Evolutionary conservation across 2,797 vertebrate genomes (phyloP).

Genomic region (Scarus forsteni): DNA sequence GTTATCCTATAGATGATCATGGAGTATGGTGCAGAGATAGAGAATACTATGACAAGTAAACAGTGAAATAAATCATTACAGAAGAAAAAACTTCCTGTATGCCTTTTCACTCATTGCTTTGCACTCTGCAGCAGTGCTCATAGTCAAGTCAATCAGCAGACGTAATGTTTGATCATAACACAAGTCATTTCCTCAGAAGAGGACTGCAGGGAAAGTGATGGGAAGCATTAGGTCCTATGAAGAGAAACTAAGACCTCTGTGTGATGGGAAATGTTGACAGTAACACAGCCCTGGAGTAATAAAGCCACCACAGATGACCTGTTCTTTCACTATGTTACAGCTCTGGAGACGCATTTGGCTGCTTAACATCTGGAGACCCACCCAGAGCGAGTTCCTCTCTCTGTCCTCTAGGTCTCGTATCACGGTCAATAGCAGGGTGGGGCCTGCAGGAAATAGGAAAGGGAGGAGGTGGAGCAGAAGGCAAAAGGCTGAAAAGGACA

Average conservation of each 20-base stretch:
- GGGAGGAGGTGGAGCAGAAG: slow-evolving; percentile 20
- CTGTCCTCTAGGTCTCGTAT: slow-evolving; percentile 36
- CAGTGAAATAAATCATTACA: not conserved
- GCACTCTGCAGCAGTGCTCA: not conserved
- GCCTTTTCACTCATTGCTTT: not conserved
- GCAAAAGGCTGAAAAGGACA: slow-evolving; percentile 10
- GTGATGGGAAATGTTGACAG: slow-evolving; percentile 14
- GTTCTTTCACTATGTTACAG: slow-evolving; percentile 16
- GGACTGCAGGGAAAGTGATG: slow-evolving; percentile 2
- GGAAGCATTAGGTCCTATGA: not conserved
- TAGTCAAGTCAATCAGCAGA: slow-evolving; percentile 11
- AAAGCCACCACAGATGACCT: slow-evolving; percentile 11
- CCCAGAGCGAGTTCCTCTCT: slow-evolving; percentile 20
- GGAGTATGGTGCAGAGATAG: not conserved
- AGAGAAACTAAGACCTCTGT: not conserved
- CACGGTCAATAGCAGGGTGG: slow-evolving; percentile 41
- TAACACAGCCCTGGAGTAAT: not conserved
- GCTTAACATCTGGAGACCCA: slow-evolving; percentile 35
- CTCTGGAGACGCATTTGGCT: not conserved
- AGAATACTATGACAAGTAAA: not conserved
- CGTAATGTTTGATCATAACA: slow-evolving; percentile 11
- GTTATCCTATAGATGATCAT: not conserved
- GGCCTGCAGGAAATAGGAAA: slow-evolving; percentile 35
- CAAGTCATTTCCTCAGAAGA: slow-evolving; percentile 35
- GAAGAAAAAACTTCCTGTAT: not conserved